Evolutionary conservation across 2,888 invertebrate species (phyloP).

Genomic region (Geotrupes spiniger): DNA sequence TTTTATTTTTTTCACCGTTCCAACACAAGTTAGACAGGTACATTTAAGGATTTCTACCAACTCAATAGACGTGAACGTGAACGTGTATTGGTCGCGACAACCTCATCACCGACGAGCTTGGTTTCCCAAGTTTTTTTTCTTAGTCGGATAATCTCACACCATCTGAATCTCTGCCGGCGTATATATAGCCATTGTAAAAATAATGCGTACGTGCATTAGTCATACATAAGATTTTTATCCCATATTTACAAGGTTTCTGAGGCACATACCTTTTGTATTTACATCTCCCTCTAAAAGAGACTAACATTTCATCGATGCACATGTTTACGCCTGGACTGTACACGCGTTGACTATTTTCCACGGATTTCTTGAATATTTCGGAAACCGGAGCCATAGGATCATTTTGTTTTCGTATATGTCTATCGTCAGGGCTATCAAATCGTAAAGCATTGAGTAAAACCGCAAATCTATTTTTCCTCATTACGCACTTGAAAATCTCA

Average conservation of each 20-base stretch:
- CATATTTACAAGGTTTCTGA: slow-evolving; percentile 12
- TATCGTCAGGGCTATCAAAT: neutral
- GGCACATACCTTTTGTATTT: slow-evolving; percentile 12
- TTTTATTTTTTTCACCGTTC: too few relatives aligned
- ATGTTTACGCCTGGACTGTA: neutral
- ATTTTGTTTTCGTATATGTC: neutral
- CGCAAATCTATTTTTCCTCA: slow-evolving; percentile 6
- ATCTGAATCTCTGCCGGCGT: slow-evolving; percentile 14
- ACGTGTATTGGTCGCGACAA: neutral
- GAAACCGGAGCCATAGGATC: neutral
- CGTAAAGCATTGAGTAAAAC: neutral
- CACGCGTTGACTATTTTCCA: slow-evolving; percentile 3
- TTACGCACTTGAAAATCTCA: slow-evolving; percentile 1
- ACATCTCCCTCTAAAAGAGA: too few relatives aligned
- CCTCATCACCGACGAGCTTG: neutral
- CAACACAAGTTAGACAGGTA: slow-evolving; percentile 25
- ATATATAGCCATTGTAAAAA: slow-evolving; percentile 9
- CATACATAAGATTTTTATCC: slow-evolving; percentile 9
- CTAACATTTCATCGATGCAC: slow-evolving; percentile 9
- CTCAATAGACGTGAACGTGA: slow-evolving; percentile 25
- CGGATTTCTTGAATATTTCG: neutral
- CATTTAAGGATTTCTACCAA: slow-evolving; percentile 20
- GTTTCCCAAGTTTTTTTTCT: slow-evolving; percentile 7
- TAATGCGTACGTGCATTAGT: slow-evolving; percentile 7
- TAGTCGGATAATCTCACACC: neutral